phyloP scores from a whole-genome alignment of 2,797 vertebrate species.

The Strix occidentalis region DNA sequence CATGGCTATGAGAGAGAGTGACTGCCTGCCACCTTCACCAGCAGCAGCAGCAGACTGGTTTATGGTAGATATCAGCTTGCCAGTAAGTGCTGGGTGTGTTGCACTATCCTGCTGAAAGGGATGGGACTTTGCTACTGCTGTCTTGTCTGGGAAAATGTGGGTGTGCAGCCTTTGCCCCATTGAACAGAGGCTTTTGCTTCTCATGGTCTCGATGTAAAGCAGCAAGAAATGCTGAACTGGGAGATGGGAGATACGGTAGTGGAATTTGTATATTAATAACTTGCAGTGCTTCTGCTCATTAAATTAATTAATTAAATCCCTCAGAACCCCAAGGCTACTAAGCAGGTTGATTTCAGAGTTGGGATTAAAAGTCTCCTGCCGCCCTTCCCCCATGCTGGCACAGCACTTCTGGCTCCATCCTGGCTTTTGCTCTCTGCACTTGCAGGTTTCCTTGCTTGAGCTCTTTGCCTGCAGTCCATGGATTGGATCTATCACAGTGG shows the following conservation, averaged over 20 bases:
- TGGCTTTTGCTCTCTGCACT: neutral
- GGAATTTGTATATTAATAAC: constrained; percentile 35
- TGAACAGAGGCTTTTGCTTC: neutral
- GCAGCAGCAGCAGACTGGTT: neutral
- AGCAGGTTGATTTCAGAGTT: constrained; percentile 43
- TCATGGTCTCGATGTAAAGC: rapidly evolving
- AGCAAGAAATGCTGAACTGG: neutral
- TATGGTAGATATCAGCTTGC: neutral
- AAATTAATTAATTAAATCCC: constrained; percentile 50
- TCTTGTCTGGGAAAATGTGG: neutral
- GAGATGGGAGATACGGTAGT: neutral
- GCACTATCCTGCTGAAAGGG: neutral
- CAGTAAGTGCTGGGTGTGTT: neutral
- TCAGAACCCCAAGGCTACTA: constrained; percentile 13
- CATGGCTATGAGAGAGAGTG: neutral
- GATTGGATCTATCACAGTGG: neutral
- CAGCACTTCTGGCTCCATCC: neutral
- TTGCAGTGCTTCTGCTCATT: constrained; percentile 10
- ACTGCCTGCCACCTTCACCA: neutral
- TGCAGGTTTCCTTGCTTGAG: neutral
- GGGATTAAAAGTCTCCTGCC: constrained; percentile 22
- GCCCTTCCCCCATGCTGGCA: neutral
- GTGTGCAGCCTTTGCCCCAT: neutral
- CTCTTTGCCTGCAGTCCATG: neutral
- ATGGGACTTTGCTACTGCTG: neutral